Evolutionary conservation across 2,888 invertebrate genomes (phyloP).

Genomic region (Gisinianus flammeolus): DNA sequence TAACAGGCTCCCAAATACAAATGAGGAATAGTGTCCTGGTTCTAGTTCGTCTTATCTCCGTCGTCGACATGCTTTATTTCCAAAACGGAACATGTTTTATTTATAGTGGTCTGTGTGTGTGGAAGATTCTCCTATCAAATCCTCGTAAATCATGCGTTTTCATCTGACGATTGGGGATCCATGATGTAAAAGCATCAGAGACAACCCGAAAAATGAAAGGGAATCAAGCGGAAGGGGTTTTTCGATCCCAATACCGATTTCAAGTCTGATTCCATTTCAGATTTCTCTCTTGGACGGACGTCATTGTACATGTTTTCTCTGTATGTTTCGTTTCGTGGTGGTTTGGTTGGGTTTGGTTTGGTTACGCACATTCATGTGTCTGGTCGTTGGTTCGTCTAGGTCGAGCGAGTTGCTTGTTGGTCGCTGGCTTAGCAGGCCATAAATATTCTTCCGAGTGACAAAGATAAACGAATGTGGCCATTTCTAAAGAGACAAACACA

Average conservation of each 20-base stretch:
- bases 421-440: conserved; percentile 3
- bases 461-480: conserved; percentile 15
- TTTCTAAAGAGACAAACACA: background rate
- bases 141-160: background rate
- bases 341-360: background rate
- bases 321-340: no score
- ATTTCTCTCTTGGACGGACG: background rate
- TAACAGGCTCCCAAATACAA: no score
- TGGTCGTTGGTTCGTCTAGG: background rate
- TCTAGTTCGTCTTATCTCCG: no score
- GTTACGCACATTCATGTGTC: no score
- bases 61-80: no score
- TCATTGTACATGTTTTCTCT: no score
- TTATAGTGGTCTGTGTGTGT: no score
- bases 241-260: background rate
- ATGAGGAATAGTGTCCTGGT: no score
- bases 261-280: background rate
- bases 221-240: background rate
- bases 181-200: background rate
- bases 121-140: conserved; percentile 8
- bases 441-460: conserved; percentile 3
- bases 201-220: background rate
- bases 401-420: background rate
- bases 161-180: conserved; percentile 6
- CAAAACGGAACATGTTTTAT: no score